These are phyloP conservation scores for Biston stratarius DNA, from an alignment of 2,888 invertebrate genomes.

Conservation along the genomic window DNA sequence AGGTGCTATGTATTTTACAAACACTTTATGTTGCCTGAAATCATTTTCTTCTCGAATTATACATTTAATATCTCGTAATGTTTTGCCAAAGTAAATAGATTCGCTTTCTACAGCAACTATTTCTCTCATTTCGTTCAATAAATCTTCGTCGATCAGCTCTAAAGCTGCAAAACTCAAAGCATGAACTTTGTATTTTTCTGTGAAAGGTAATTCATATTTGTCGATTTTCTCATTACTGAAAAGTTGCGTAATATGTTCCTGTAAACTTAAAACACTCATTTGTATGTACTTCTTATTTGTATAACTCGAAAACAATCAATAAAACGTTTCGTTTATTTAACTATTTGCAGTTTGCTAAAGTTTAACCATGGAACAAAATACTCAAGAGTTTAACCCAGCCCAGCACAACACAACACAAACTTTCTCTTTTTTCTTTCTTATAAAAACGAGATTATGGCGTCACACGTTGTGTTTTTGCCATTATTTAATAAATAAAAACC, in stretches of 20 bases:
- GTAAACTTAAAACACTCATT: conserved; percentile 18
- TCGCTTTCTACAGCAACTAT: conserved; percentile 41
- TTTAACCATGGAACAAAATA: too few relatives aligned
- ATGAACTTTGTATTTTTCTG: conserved; percentile 19
- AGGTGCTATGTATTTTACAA: conserved; percentile 58
- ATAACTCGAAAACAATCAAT: neutral
- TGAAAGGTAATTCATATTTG: neutral
- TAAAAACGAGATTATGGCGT: too few relatives aligned
- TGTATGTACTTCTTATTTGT: neutral
- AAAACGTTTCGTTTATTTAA: neutral
- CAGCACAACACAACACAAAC: too few relatives aligned
- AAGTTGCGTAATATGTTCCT: conserved; percentile 14
- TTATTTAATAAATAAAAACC: too few relatives aligned
- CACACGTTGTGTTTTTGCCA: too few relatives aligned
- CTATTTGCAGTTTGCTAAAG: too few relatives aligned
- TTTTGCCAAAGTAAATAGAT: conserved; percentile 67
- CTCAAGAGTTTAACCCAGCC: too few relatives aligned
- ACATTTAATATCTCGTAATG: conserved; percentile 69
- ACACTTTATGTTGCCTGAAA: conserved; percentile 65
- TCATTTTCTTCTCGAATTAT: conserved; percentile 57
- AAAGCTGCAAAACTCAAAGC: conserved; percentile 38
- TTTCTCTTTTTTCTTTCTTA: too few relatives aligned
- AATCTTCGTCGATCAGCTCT: conserved; percentile 60
- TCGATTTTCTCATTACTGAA: neutral
- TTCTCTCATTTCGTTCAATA: conserved; percentile 64